Conservation (phyloP, 2,888 invertebrate species). For the Macrophya annulata region DNA sequence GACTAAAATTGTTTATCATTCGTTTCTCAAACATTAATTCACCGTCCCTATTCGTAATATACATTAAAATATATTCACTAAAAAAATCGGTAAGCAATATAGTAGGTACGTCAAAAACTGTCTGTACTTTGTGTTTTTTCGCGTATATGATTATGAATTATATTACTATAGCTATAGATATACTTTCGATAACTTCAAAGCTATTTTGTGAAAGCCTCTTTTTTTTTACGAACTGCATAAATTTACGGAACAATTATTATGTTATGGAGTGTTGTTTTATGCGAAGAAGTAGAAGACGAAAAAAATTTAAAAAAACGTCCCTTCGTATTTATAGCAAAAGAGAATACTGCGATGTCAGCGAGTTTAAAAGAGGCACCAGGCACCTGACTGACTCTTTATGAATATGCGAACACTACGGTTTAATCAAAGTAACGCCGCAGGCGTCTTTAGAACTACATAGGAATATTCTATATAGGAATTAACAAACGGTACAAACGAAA, state of each 20-base stretch:
- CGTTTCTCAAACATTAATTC: not conserved
- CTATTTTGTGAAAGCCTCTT: not conserved
- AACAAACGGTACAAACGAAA: not conserved
- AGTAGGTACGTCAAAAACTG: no score
- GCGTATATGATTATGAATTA: not conserved
- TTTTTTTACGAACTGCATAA: not conserved
- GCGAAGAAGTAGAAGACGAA: not conserved
- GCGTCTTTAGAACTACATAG: slow-evolving; percentile 11
- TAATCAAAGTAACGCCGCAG: slow-evolving; percentile 49
- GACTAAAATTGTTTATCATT: not conserved
- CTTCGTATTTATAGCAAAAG: slow-evolving; percentile 10
- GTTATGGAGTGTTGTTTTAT: slow-evolving; percentile 9
- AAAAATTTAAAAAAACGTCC: not conserved
- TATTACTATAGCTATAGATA: not conserved
- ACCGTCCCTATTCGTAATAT: not conserved
- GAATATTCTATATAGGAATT: not conserved
- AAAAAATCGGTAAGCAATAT: not conserved
- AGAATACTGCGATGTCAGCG: slow-evolving; percentile 44
- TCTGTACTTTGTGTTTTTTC: not conserved
- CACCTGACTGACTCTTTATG: slow-evolving; percentile 50
- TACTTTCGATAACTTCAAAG: not conserved
- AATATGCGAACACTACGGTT: slow-evolving; percentile 43
- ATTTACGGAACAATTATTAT: slow-evolving; percentile 12
- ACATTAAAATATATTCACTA: not conserved
- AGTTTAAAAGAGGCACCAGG: slow-evolving; percentile 26